Base-by-base conservation (phyloP, 2,888 invertebrate genomes). In the Noctua janthina region DNA sequence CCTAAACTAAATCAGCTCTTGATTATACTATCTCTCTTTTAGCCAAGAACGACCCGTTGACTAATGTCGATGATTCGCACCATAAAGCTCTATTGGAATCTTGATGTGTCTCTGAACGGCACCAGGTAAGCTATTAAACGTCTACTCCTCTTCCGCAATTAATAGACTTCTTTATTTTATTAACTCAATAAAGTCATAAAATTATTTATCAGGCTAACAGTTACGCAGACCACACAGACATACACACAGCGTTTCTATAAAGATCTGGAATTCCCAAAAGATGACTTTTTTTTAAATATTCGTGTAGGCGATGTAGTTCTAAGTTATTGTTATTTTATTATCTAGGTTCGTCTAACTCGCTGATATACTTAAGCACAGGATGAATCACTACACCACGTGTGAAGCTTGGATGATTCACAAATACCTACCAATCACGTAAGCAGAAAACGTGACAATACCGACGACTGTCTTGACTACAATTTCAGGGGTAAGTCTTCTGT, bases 141-240 rank as follows among this genome's bases (percentile, higher is more conserved):
- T 76, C 72, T 43, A 49, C 66, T 75, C 17, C 39, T 54, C 79
- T 83, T 79, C 83, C 81, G 78, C 76, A 79, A 83, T 81, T 78
- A 87, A 81, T 29, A 59, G 23, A 76, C 69, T 75, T 49, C 17
- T 80, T 59, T 70, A 69, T 71, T 87, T 85, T 79, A 87, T 78
- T 35, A 69, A 68, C 68, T 62, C 68, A 62, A 86, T 78, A 77
- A 74, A 74, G 20, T 23, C 66, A 79, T 88, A 81, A 87, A 80
- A 74, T 64, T 29, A 68, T 83, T 17, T 68, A 35, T 15, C 13
- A 35, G 20, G 7, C 39, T 77, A 82, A 77, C 66, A 67, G 78
- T 71, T 68, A 62, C 29, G 10, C 15, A 46, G 29, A 72, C 59
- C 56, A 70, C 56, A 59, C 66, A 29, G 29, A 29, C 29, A 29